Evolutionary conservation across 2,888 invertebrate species (phyloP).

Genomic region (Liodrosophila aerea): DNA sequence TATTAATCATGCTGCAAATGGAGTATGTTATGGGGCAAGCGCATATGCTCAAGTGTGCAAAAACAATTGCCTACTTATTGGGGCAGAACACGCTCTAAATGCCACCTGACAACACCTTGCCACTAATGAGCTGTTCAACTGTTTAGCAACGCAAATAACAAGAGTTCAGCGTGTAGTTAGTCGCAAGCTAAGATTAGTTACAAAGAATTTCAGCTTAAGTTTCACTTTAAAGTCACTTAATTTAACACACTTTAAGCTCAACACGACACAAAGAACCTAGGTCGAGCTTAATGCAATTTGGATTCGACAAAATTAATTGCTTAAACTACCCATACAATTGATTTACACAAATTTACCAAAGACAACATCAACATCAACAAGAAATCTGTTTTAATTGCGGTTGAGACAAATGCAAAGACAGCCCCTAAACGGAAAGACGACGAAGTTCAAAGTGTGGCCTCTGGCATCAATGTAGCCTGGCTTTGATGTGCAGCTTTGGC

Average conservation of each 20-base stretch:
- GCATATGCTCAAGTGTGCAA: slow-evolving; percentile 37
- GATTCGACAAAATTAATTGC: slow-evolving; percentile 67
- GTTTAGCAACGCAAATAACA: not conserved
- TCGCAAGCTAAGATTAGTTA: no score
- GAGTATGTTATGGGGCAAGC: slow-evolving; percentile 12
- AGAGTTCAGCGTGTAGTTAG: no score
- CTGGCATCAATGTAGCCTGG: slow-evolving; percentile 46
- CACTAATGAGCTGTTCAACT: slow-evolving; percentile 39
- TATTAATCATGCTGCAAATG: slow-evolving; percentile 64
- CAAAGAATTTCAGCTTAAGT: not conserved
- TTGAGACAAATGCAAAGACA: slow-evolving; percentile 58
- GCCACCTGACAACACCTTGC: slow-evolving; percentile 15
- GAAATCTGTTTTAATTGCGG: slow-evolving; percentile 74
- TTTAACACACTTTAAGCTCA: not conserved
- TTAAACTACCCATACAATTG: slow-evolving; percentile 67
- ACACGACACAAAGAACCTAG: slow-evolving; percentile 7
- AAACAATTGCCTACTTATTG: slow-evolving; percentile 56
- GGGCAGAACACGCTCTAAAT: slow-evolving; percentile 9
- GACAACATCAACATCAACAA: slow-evolving; percentile 66
- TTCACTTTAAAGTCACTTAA: not conserved
- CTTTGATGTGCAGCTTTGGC: slow-evolving; percentile 65
- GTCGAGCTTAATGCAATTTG: slow-evolving; percentile 52
- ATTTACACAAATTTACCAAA: slow-evolving; percentile 72
- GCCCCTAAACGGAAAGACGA: slow-evolving; percentile 41
- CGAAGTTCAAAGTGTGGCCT: slow-evolving; percentile 71